A percentile compares a stretch with the other conserved stretches of the same genome.
These are phyloP conservation scores for Cantharis rufa DNA, from an alignment of 2,888 invertebrate genomes.

Conservation along the genomic window DNA sequence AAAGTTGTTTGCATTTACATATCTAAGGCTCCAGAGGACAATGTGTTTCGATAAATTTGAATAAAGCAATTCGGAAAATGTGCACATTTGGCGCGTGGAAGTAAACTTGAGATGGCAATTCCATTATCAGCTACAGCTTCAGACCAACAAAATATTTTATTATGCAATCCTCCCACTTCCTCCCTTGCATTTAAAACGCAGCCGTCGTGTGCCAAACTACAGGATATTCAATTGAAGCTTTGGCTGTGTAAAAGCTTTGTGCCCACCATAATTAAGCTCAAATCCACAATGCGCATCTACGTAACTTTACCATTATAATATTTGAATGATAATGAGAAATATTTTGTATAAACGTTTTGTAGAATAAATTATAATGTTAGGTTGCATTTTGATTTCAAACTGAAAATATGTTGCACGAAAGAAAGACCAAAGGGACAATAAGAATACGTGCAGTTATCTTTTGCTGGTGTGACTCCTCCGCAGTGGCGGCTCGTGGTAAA, in stretches of 20 bases:
- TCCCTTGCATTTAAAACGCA: conserved; percentile 26
- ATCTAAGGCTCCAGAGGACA: background rate
- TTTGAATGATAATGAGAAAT: conserved; percentile 14
- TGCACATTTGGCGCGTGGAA: background rate
- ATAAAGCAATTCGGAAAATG: background rate
- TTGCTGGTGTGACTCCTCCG: no score
- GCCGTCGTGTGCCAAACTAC: conserved; percentile 27
- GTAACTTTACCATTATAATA: conserved; percentile 17
- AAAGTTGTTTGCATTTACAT: background rate
- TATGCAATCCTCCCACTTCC: conserved; percentile 40
- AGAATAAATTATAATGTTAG: background rate
- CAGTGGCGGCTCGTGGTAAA: no score
- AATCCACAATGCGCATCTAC: conserved; percentile 14
- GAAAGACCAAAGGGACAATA: background rate
- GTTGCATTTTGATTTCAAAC: background rate
- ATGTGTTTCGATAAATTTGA: background rate
- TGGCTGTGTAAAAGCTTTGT: conserved; percentile 14
- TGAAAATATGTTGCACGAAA: background rate
- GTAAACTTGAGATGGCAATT: background rate
- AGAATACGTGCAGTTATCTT: background rate
- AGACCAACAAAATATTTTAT: conserved; percentile 6
- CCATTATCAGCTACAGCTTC: background rate
- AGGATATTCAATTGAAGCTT: conserved; percentile 23
- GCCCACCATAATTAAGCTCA: conserved; percentile 24
- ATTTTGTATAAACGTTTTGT: background rate